phyloP scores from a whole-genome alignment of 2,113 vertebrate species.

The Tragulus kanchil region DNA sequence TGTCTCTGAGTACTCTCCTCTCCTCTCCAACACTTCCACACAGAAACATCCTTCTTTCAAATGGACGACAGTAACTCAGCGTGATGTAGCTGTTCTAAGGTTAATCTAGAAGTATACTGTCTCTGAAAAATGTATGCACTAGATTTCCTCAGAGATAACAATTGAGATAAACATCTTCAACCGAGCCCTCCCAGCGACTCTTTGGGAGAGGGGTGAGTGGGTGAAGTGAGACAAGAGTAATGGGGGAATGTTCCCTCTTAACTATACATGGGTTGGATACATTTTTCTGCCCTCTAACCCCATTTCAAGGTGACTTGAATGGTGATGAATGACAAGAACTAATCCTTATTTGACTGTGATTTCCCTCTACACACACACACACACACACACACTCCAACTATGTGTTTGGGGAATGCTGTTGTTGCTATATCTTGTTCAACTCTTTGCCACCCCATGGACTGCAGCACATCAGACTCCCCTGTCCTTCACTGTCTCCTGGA shows the following conservation, averaged over 20 bases:
- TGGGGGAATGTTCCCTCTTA: background rate
- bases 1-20: background rate
- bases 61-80: background rate
- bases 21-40: background rate
- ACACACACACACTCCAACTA: too few relatives aligned
- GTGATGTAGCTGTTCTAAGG: background rate
- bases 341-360: background rate
- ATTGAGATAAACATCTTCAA: background rate
- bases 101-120: background rate
- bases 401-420: background rate
- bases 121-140: background rate
- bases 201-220: background rate
- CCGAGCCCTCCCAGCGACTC: background rate
- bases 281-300: background rate
- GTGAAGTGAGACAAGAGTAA: background rate
- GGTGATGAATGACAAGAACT: background rate
- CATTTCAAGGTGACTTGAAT: background rate
- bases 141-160: background rate
- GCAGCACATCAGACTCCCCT: too few relatives aligned
- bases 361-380: background rate
- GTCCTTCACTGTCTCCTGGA: too few relatives aligned
- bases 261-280: fast-evolving
- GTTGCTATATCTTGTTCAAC: too few relatives aligned
- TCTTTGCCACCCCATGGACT: too few relatives aligned
- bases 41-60: background rate